A percentile compares a stretch with the other conserved stretches of the same genome.
Conservation (phyloP, 2,888 invertebrate genomes). For the Calameuta pallipes region DNA sequence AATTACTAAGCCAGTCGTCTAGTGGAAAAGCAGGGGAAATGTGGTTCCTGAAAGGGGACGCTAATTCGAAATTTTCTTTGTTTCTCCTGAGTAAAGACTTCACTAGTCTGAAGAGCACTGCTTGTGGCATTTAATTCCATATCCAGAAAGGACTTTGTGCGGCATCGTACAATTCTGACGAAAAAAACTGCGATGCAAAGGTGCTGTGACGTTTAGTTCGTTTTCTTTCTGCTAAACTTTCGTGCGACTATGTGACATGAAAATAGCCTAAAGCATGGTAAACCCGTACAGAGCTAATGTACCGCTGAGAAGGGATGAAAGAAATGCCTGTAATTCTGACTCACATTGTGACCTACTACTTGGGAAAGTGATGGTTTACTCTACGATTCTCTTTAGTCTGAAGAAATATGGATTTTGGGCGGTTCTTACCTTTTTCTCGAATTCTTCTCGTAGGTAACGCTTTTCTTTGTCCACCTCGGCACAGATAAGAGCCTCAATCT, state of each 20-base stretch:
- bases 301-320: neutral
- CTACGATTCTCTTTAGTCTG: no score
- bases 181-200: neutral
- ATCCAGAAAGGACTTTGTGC: neutral
- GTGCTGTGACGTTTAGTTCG: neutral
- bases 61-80: slow-evolving; percentile 1
- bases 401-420: neutral
- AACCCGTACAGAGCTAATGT: neutral
- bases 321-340: neutral
- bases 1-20: neutral
- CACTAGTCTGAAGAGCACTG: neutral
- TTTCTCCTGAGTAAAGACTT: neutral
- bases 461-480: slow-evolving; percentile 77
- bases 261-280: neutral
- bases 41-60: neutral
- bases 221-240: neutral
- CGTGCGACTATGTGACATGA: neutral
- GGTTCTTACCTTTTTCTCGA: slow-evolving; percentile 75
- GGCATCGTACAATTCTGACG: neutral
- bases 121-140: slow-evolving; percentile 4
- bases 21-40: neutral
- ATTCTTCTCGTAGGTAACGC: slow-evolving; percentile 75
- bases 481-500: slow-evolving; percentile 70
- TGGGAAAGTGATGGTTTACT: neutral
- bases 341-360: neutral